A percentile compares a stretch with the other conserved stretches of the same genome.
phyloP scores from a whole-genome alignment of 2,797 vertebrate genomes.

The Carduelis carduelis region DNA sequence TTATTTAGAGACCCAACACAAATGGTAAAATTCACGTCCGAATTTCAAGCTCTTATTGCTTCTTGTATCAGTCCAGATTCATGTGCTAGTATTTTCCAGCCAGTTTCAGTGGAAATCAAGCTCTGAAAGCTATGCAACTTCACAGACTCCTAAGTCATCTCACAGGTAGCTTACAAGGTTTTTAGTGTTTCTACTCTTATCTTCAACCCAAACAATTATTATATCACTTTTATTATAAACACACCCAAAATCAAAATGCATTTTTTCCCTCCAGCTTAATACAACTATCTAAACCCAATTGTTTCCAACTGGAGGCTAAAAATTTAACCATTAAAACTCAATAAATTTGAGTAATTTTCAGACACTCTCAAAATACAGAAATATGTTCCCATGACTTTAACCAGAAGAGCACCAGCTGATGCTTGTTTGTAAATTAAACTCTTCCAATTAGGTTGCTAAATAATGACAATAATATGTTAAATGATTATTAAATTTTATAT shows the following conservation, averaged over 20 bases:
- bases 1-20: background rate
- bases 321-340: background rate
- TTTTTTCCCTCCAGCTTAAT: background rate
- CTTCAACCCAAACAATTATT: background rate
- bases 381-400: background rate
- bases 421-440: background rate
- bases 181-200: background rate
- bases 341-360: background rate
- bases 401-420: background rate
- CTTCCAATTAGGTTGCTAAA: background rate
- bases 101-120: background rate
- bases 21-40: background rate
- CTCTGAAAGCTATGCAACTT: background rate
- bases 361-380: background rate
- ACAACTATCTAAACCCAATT: background rate
- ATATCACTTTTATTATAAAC: background rate
- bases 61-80: background rate
- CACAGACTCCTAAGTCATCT: background rate
- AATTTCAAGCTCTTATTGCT: background rate
- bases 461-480: background rate
- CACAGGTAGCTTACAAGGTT: background rate
- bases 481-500: background rate
- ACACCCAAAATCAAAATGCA: background rate
- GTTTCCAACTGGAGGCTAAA: background rate
- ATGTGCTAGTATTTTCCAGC: background rate